Evolutionary conservation across 1,140 invertebrate species (phyloP), one percentile per base, ranked within the genome.

Genomic region (Polypedilum vanderplanki): DNA sequence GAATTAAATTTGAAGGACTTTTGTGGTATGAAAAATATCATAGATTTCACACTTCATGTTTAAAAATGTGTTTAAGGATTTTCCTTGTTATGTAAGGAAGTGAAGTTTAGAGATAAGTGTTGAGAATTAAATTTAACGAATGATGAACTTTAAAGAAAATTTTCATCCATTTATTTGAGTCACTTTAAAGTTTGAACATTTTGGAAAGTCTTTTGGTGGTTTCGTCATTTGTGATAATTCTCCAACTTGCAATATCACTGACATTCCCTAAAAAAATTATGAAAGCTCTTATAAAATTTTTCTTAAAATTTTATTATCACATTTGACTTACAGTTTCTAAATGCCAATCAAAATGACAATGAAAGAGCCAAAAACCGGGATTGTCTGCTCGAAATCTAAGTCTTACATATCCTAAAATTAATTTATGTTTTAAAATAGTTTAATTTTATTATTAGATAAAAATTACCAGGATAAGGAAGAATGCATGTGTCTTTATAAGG

Each of bases 211-310:
- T 7, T 81, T 20, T 0, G 86, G 86, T 1, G 85, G 80, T 78
- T 81, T 80, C 0, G 85, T 83, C 73, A 86, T 85, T 75, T 86
- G 83, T 12, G 78, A 79, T 41, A 79, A 77, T 41, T 83, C 79
- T 8, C 85, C 85, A 15, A 87, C 85, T 80, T 86, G 85, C 17
- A 86, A 77, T 46, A 86, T 80, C 46, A 86, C 83, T 74, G 84
- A 83, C 75, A 87, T 78, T 2, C 86, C 85, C 46, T 57, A 15
- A 57, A 15, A 78, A 33, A 3, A 33, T 33, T 83, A 80, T n/a
- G n/a, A n/a, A 0, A 84, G 84, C 82, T 84, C 84, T n/a, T 12
- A 77, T 86, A 85, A 74, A 75, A 79, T 73, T 78, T 64, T 57
- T 5, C 9, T 18, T 10, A 8, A 70, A 70, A 70, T 15, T 18